A percentile compares a stretch with the other conserved stretches of the same genome.
Conservation (phyloP, 2,888 invertebrate species). For the Eudemis profundana region DNA sequence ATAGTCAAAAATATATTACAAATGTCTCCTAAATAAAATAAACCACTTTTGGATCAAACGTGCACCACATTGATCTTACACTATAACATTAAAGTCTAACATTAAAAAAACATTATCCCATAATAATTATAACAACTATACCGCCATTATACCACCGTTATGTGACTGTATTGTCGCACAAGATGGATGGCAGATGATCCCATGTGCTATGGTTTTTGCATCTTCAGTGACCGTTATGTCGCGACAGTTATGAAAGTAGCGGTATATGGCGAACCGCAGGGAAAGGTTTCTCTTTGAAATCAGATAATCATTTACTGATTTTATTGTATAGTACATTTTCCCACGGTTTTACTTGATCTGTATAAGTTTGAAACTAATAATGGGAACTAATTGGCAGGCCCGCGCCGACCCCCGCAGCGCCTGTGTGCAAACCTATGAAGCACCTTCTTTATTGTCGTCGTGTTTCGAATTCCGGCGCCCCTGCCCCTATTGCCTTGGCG, state of each 20-base stretch:
- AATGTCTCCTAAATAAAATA: no score
- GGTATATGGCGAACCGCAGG: slow-evolving; percentile 37
- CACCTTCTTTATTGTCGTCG: no score
- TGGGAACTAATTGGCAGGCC: no score
- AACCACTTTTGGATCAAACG: no score
- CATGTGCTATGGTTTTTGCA: slow-evolving; percentile 59
- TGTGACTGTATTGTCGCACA: slow-evolving; percentile 46
- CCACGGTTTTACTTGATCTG: background rate
- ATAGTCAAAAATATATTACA: no score
- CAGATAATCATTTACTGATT: slow-evolving; percentile 3
- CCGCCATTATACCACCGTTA: slow-evolving; percentile 46
- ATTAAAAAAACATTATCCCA: background rate
- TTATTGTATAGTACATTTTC: background rate
- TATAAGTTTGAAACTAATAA: no score
- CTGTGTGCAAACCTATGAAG: no score
- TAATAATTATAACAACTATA: background rate
- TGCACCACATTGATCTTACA: no score
- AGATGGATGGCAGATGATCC: slow-evolving; percentile 51
- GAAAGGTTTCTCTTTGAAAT: slow-evolving; percentile 19
- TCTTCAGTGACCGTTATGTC: slow-evolving; percentile 43
- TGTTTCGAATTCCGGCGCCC: no score
- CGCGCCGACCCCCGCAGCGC: no score
- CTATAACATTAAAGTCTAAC: background rate
- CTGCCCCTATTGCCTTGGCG: no score
- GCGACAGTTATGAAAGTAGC: slow-evolving; percentile 37